These are phyloP conservation scores for Anguilla marmorata DNA, from an alignment of 2,797 vertebrate genomes.

Conservation along the genomic window DNA sequence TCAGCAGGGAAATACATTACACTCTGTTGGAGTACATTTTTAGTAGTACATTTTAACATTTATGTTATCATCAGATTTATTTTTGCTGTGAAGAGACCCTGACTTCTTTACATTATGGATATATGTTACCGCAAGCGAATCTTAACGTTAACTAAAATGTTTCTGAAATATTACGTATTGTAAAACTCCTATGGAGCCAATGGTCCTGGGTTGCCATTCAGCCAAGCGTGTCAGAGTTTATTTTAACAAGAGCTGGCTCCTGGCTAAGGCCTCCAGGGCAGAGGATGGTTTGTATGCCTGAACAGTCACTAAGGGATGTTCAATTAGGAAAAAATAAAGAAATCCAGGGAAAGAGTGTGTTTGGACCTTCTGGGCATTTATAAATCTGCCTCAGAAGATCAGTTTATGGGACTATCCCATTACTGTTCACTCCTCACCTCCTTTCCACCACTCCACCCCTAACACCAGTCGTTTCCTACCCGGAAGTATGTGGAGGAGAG, in stretches of 20 bases:
- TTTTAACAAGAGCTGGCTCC: background rate
- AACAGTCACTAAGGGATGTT: background rate
- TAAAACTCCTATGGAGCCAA: background rate
- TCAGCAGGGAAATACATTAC: too few relatives aligned
- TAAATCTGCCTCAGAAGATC: background rate
- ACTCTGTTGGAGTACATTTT: too few relatives aligned
- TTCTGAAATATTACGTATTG: background rate
- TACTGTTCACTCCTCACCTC: too few relatives aligned
- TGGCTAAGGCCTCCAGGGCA: background rate
- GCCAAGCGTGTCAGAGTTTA: constrained; percentile 40
- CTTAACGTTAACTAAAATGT: background rate
- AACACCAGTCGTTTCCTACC: too few relatives aligned
- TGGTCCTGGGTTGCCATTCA: background rate
- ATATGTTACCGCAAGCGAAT: too few relatives aligned
- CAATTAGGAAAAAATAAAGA: background rate
- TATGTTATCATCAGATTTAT: too few relatives aligned
- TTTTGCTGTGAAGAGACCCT: too few relatives aligned
- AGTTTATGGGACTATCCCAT: background rate
- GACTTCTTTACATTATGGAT: too few relatives aligned
- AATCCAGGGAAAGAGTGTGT: background rate
- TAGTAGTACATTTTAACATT: too few relatives aligned
- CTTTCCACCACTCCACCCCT: too few relatives aligned
- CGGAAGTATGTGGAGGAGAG: too few relatives aligned
- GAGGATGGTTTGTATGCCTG: background rate
- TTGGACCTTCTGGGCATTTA: background rate